phyloP scores from a whole-genome alignment of 2,113 vertebrate genomes.

The Cavia aperea region DNA sequence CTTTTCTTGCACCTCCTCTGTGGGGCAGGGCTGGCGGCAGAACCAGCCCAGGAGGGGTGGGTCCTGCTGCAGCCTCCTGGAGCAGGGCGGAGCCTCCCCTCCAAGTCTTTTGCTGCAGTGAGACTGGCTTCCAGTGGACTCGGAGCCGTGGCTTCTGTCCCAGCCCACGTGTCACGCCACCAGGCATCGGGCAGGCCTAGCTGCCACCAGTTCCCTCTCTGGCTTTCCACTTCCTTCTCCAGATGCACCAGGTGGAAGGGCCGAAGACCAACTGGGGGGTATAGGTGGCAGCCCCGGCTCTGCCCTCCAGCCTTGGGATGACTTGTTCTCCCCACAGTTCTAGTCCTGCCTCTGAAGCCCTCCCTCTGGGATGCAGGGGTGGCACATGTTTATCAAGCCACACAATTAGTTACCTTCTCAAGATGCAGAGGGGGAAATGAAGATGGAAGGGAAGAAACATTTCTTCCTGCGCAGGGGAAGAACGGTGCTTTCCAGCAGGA shows the following conservation, averaged over 20 bases:
- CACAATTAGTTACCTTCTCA: neutral
- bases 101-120: neutral
- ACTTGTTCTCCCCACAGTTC: neutral
- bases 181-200: neutral
- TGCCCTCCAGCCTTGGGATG: neutral
- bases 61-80: neutral
- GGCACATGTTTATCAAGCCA: neutral
- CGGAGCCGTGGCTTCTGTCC: neutral
- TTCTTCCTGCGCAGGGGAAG: neutral
- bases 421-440: neutral
- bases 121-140: too few species aligned
- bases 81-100: neutral
- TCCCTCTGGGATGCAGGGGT: neutral
- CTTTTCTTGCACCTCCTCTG: neutral
- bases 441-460: neutral
- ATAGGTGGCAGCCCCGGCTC: neutral
- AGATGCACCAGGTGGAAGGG: neutral
- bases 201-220: neutral
- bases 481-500: neutral
- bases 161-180: neutral
- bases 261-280: fast-evolving
- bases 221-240: neutral
- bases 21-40: neutral
- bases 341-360: neutral
- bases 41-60: neutral